These are phyloP conservation scores for Scolopax mira DNA, from an alignment of 2,113 vertebrate genomes.

Conservation along the genomic window DNA sequence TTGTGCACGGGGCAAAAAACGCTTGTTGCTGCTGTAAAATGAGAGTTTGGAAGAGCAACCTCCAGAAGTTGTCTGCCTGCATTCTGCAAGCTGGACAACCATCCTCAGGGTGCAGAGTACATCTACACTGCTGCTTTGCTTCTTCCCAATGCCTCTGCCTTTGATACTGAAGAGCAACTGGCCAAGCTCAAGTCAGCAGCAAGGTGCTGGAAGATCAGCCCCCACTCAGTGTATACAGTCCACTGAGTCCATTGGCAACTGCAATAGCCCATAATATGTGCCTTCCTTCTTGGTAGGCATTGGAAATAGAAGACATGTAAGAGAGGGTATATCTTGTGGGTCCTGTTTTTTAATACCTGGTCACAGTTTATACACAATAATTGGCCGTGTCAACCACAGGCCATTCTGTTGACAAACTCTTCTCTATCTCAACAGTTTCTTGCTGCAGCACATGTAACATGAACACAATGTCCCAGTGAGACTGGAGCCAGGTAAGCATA, in stretches of 20 bases:
- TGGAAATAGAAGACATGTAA: background rate
- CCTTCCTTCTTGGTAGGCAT: background rate
- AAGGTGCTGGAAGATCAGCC: background rate
- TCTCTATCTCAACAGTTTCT: background rate
- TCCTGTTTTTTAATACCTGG: background rate
- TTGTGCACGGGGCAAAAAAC: rapidly evolving
- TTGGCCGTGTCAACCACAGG: background rate
- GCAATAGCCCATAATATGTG: background rate
- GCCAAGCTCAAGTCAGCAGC: background rate
- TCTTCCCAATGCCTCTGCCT: background rate
- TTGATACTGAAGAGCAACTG: background rate
- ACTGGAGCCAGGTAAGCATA: background rate
- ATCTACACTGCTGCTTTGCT: background rate
- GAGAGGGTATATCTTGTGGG: background rate
- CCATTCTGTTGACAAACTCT: background rate
- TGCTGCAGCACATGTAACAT: background rate
- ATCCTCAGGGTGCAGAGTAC: background rate
- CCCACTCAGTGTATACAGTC: background rate
- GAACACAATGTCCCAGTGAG: rapidly evolving
- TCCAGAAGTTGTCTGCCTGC: background rate
- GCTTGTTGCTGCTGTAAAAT: background rate
- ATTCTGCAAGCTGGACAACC: background rate
- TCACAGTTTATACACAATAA: background rate
- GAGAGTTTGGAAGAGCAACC: background rate
- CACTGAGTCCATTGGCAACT: background rate